Evolutionary conservation across 2,797 vertebrate species (phyloP).

Genomic region (Apodemus agrarius): DNA sequence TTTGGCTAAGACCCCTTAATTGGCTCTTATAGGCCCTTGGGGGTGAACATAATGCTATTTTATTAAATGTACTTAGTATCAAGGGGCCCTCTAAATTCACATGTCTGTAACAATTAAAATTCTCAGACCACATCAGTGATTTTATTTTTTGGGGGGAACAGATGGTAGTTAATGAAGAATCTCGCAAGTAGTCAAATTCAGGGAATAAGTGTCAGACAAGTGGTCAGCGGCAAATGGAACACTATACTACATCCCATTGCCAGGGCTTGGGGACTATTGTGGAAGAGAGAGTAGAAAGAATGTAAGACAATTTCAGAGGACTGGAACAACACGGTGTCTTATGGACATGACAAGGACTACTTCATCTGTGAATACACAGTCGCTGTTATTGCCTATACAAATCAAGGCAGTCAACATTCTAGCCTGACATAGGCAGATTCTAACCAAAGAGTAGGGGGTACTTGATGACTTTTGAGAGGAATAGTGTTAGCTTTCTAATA

Average conservation of each 20-base stretch:
- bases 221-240: too few relatives aligned
- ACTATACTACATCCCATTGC: neutral
- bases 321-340: neutral
- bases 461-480: neutral
- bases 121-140: neutral
- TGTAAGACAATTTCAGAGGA: neutral
- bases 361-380: neutral
- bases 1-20: neutral
- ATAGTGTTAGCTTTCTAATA: neutral
- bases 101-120: neutral
- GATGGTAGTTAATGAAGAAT: neutral
- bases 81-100: neutral
- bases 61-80: neutral
- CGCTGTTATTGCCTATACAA: neutral
- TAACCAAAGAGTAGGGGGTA: neutral
- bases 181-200: neutral
- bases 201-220: too few relatives aligned
- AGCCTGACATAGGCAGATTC: neutral
- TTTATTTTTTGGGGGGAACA: neutral
- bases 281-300: neutral
- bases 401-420: neutral
- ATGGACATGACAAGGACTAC: neutral
- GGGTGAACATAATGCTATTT: neutral
- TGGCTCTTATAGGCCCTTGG: neutral
- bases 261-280: too few relatives aligned